Evolutionary conservation across 2,113 vertebrate species (phyloP).

Genomic region (Oryzias celebensis): DNA sequence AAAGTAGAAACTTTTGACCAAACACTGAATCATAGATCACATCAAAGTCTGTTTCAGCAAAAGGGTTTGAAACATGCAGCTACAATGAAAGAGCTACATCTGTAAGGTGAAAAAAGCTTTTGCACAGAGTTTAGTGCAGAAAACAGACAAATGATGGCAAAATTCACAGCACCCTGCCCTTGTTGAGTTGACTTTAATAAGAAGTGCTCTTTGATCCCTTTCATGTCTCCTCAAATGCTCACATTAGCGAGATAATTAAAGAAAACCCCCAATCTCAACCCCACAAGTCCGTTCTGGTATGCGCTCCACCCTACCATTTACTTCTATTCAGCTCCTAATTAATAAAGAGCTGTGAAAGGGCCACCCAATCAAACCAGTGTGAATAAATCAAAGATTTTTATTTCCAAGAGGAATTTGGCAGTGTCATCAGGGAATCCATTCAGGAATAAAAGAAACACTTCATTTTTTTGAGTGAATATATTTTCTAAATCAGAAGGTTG

Average conservation of each 20-base stretch:
- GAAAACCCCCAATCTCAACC: constrained; percentile 42
- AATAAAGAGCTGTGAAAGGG: constrained; percentile 68
- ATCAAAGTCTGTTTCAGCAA: no score
- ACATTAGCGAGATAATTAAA: constrained; percentile 61
- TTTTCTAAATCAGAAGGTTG: constrained; percentile 11
- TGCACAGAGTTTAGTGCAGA: constrained; percentile 1
- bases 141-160: constrained; percentile 21
- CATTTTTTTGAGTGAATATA: background rate
- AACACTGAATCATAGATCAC: no score
- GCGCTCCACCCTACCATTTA: constrained; percentile 48
- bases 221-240: constrained; percentile 25
- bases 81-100: no score
- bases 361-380: constrained; percentile 59
- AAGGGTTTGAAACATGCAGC: no score
- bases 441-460: constrained; percentile 13
- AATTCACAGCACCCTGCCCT: background rate
- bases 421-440: constrained; percentile 15
- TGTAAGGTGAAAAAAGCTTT: background rate
- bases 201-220: constrained; percentile 55
- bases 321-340: constrained; percentile 64
- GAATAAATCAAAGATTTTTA: constrained; percentile 66
- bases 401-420: constrained; percentile 1
- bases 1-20: no score
- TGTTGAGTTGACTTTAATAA: constrained; percentile 27
- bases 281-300: constrained; percentile 17